Evolutionary conservation across 2,113 vertebrate species (phyloP), one percentile per base, ranked within the genome.

Genomic region (Pycnonotus jocosus): DNA sequence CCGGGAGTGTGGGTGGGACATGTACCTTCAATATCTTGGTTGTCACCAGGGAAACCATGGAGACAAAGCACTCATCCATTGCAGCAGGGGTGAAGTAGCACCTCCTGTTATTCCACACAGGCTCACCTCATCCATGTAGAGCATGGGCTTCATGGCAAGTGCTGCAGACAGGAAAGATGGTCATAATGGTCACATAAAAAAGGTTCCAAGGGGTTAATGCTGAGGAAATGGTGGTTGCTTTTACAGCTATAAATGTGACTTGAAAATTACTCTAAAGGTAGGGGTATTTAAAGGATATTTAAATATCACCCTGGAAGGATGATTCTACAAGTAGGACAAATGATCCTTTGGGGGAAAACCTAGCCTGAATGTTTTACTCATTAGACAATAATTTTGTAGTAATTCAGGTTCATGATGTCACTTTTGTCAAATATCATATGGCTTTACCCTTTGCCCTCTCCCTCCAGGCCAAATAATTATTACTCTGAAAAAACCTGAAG

Each of bases 361-460:
- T 95, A 91, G 92, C n/a, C 83, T 95, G 94, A 94, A 92, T 93
- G 60, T 88, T 96, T 97, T 88, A 87, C 48, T 94, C 73, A 64
- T 92, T 95, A 90, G 35, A 72, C 28, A 88, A 24, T 91, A 9
- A 78, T 91, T 93, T 90, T 80, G 47, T 92, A 69, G 62, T 85
- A 68, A 74, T 92, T 94, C 84, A 80, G 73, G 89, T 90, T 95
- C 83, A 84, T 73, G 10, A 69, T 92, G 89, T 93, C 91, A 96
- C 64, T 95, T 88, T 62, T 77, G 80, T 96, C 90, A 89, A 90
- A 94, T 77, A 78, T 72, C 62, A 56, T 81, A 64, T 79, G 69
- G 85, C 50, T 95, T 95, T 95, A 90, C 35, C 56, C 47, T 90
- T 94, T 90, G 35, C 48, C 51, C 64, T 83, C 76, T 53, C 62